A percentile compares a stretch with the other conserved stretches of the same genome.
Evolutionary conservation across 2,888 invertebrate genomes (phyloP).

Genomic region (Oscheius sp.): DNA sequence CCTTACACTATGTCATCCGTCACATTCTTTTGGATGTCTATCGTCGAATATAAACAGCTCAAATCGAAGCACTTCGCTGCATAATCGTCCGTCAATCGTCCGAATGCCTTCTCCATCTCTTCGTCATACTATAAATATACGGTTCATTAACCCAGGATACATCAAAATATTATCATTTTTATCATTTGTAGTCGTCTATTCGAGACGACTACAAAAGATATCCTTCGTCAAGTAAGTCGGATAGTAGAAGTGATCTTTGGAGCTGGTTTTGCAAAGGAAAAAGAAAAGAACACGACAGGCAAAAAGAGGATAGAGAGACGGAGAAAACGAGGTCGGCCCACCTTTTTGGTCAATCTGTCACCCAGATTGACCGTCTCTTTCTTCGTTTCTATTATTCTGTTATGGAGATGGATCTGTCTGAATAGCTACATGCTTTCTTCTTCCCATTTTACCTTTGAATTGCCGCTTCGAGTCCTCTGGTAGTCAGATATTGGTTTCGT

Average conservation of each 20-base stretch:
- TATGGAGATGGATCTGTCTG: constrained; percentile 16
- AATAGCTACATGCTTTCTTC: background rate
- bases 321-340: no score
- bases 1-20: background rate
- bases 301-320: no score
- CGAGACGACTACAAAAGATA: no score
- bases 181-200: no score
- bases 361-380: background rate
- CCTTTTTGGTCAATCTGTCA: constrained; percentile 2
- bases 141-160: background rate
- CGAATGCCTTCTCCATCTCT: background rate
- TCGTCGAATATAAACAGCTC: background rate
- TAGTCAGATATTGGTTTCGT: background rate
- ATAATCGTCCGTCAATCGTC: background rate
- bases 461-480: constrained; percentile 7
- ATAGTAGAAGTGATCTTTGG: background rate
- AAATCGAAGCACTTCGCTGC: background rate
- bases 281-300: background rate
- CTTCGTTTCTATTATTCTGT: background rate
- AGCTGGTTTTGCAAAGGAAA: background rate
- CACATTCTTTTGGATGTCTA: background rate
- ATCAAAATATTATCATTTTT: background rate
- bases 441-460: background rate
- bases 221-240: no score
- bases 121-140: background rate